Evolutionary conservation across 1,140 invertebrate genomes (phyloP), one percentile per base, ranked within the genome.

Genomic region (Solen grandis): DNA sequence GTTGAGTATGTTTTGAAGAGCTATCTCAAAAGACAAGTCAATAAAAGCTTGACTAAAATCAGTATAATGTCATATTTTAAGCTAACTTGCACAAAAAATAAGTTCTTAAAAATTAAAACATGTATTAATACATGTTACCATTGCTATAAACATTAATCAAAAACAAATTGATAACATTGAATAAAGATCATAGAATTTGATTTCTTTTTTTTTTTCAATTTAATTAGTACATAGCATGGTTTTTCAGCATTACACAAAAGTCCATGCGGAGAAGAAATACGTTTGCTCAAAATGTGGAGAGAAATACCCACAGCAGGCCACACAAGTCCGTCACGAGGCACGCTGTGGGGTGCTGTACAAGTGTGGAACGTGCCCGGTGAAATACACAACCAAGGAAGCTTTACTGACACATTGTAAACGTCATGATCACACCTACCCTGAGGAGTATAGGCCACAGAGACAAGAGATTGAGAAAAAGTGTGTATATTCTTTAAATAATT

Each of bases 201-300:
- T 46, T 54, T 46, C 2, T 25, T 69, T n/a, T 27, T 10, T 46
- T 10, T 46, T 8, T 46, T 46, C 41, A 46, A 46, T 59, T 59
- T 19, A 46, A 22, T 36, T 41, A 2, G 5, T 4, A 57, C 16
- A 31, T 55, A n/a, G 29, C 36, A 50, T 74, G 25, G 31, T 33
- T 29, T 81, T 75, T 22, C 68, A 86, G 85, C 85, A 86, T 55
- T 86, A 83, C 75, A 65, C 70, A 59, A 84, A 82, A 65, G 46
- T 86, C 14, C 85, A 86, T 78, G 81, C 81, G 29, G 80, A 84
- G 46, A 82, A 82, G 50, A 74, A 70, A 33, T 82, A 60, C 65
- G 36, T 14, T 10, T 86, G 85, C 70, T n/a, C 25, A 8, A 77
- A 82, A 57, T 86, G 85, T 77, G 62, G 46, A 13, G 52, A 62